phyloP scores from a whole-genome alignment of 2,113 vertebrate genomes.

The Apeltes quadracus region DNA sequence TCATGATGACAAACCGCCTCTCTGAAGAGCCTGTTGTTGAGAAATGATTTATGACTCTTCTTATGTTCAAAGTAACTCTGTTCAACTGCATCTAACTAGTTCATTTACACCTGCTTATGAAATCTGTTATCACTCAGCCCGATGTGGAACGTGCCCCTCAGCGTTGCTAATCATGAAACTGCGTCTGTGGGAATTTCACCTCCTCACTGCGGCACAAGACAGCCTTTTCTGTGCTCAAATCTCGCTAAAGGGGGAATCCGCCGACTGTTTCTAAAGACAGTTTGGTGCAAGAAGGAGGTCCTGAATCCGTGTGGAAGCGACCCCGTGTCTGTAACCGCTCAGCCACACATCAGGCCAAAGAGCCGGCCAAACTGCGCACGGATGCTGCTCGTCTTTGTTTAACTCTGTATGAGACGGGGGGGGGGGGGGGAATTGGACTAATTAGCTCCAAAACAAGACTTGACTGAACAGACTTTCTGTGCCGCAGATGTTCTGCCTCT shows the following conservation, averaged over 20 bases:
- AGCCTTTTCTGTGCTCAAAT: constrained; percentile 45
- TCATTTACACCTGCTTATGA: constrained; percentile 50
- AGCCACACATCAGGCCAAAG: constrained; percentile 58
- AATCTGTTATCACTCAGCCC: constrained; percentile 55
- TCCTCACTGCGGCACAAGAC: constrained; percentile 30
- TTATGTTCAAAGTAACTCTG: constrained; percentile 38
- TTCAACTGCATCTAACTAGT: constrained; percentile 52
- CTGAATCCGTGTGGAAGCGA: constrained; percentile 55
- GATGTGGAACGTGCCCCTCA: constrained; percentile 49
- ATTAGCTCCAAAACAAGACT: constrained; percentile 70
- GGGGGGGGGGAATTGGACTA: constrained; percentile 72
- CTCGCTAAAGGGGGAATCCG: constrained; percentile 43
- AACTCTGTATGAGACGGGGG: constrained; percentile 61
- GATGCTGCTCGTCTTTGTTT: constrained; percentile 65
- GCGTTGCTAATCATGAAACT: constrained; percentile 53
- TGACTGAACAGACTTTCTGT: constrained; percentile 58
- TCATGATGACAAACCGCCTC: constrained; percentile 31
- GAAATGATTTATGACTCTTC: constrained; percentile 49
- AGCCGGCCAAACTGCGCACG: constrained; percentile 51
- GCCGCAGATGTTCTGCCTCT: constrained; percentile 62
- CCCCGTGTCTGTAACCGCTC: constrained; percentile 57
- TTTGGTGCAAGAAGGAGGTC: constrained; percentile 48
- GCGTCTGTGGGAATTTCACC: constrained; percentile 42
- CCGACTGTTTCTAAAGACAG: constrained; percentile 35
- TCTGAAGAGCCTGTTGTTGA: constrained; percentile 41